phyloP scores from a whole-genome alignment of 1,140 invertebrate genomes.

The Ganaspis sp. region DNA sequence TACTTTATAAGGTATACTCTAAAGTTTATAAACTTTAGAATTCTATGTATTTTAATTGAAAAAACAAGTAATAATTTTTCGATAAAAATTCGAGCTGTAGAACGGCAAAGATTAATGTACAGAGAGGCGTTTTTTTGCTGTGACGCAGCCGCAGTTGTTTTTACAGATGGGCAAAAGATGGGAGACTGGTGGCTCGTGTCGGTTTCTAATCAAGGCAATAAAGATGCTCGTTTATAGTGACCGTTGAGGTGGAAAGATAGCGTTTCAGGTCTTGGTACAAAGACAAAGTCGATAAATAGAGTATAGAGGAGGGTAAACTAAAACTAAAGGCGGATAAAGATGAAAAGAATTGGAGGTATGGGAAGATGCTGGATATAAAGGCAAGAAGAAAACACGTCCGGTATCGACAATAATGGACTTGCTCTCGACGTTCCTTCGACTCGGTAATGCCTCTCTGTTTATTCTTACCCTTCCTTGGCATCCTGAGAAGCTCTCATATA shows the following conservation, averaged over 20 bases:
- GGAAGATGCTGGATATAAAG: neutral
- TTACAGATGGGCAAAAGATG: neutral
- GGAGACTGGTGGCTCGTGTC: conserved; percentile 36
- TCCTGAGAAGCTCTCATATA: conserved; percentile 47
- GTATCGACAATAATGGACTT: conserved; percentile 48
- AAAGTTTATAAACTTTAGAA: too few relatives aligned
- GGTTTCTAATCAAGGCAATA: conserved; percentile 52
- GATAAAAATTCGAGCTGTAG: too few relatives aligned
- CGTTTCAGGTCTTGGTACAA: neutral
- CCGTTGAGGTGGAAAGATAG: conserved; percentile 35
- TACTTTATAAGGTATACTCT: too few relatives aligned
- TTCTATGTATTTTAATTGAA: too few relatives aligned
- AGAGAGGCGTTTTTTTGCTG: neutral
- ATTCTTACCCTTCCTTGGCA: conserved; percentile 44
- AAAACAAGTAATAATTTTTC: too few relatives aligned
- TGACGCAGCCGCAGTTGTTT: neutral
- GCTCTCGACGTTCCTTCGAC: conserved; percentile 35
- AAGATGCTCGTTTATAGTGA: conserved; percentile 50
- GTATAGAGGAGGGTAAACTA: neutral
- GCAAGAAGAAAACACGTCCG: conserved; percentile 34
- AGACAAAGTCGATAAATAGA: conserved; percentile 6
- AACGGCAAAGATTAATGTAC: neutral
- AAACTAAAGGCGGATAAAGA: conserved; percentile 23
- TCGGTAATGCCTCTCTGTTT: conserved; percentile 53
- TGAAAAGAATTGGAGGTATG: conserved; percentile 28